phyloP scores from a whole-genome alignment of 2,888 invertebrate genomes.

The Pegoplata infirma region DNA sequence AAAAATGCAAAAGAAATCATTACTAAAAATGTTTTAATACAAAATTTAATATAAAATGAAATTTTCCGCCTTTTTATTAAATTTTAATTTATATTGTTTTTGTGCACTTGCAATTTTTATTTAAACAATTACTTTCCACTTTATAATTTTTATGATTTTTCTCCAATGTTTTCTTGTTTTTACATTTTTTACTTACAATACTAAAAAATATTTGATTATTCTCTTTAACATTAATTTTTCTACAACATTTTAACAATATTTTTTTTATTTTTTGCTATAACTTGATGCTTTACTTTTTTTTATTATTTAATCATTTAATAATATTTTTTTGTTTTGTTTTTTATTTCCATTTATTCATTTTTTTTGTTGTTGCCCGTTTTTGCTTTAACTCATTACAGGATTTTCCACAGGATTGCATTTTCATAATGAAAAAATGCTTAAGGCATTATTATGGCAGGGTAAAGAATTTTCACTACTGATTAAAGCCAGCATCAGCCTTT shows the following conservation, averaged over 20 bases:
- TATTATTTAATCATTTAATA: slow-evolving; percentile 54
- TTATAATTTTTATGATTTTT: slow-evolving; percentile 32
- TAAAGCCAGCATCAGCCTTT: slow-evolving; percentile 8
- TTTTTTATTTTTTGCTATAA: neutral
- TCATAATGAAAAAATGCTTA: slow-evolving; percentile 66
- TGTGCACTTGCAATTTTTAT: slow-evolving; percentile 12
- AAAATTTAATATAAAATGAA: neutral
- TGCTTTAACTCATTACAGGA: slow-evolving; percentile 66
- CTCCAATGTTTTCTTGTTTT: neutral
- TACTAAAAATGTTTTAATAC: neutral
- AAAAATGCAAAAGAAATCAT: neutral
- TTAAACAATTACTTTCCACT: slow-evolving; percentile 34
- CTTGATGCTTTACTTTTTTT: slow-evolving; percentile 39
- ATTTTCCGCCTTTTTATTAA: neutral
- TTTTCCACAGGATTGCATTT: slow-evolving; percentile 67
- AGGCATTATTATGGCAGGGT: slow-evolving; percentile 35
- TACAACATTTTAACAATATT: neutral
- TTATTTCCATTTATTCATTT: slow-evolving; percentile 31
- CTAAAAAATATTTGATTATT: slow-evolving; percentile 23
- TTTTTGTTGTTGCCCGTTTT: slow-evolving; percentile 40
- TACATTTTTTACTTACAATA: neutral
- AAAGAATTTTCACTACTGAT: slow-evolving; percentile 6
- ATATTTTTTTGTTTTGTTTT: slow-evolving; percentile 20
- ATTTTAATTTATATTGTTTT: slow-evolving; percentile 6
- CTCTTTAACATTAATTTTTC: slow-evolving; percentile 26